A percentile compares a stretch with the other conserved stretches of the same genome.
Evolutionary conservation across 1,140 invertebrate genomes (phyloP).

Genomic region (Holotrichia oblita): DNA sequence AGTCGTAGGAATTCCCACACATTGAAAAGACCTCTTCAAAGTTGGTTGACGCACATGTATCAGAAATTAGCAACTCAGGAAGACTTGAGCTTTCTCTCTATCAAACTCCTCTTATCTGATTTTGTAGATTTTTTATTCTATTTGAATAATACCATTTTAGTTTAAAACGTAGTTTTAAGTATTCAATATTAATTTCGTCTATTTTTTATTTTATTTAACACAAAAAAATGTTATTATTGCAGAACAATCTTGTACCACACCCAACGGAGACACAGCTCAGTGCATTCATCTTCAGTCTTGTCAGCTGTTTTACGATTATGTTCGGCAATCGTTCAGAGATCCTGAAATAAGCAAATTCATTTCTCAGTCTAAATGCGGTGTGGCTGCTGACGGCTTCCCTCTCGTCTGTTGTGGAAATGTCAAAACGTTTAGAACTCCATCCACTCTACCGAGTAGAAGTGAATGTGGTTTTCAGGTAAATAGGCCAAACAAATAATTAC

Average conservation of each 20-base stretch:
- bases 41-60: too few relatives aligned
- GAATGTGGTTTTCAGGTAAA: constrained; percentile 19
- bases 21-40: too few relatives aligned
- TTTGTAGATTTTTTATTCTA: too few relatives aligned
- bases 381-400: neutral
- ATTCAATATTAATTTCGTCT: too few relatives aligned
- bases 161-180: too few relatives aligned
- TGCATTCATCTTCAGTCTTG: neutral
- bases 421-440: neutral
- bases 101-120: too few relatives aligned
- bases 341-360: neutral
- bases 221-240: neutral
- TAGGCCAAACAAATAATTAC: neutral
- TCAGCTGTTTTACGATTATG: neutral
- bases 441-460: neutral
- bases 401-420: constrained; percentile 24
- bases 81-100: too few relatives aligned
- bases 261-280: constrained; percentile 55
- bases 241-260: constrained; percentile 53
- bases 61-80: too few relatives aligned
- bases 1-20: too few relatives aligned
- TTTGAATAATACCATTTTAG: too few relatives aligned
- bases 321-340: neutral
- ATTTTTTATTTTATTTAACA: too few relatives aligned
- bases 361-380: neutral